A percentile compares a stretch with the other conserved stretches of the same genome.
Conservation (phyloP, 2,113 vertebrate genomes). For the Chamaetylas fuelleborni region DNA sequence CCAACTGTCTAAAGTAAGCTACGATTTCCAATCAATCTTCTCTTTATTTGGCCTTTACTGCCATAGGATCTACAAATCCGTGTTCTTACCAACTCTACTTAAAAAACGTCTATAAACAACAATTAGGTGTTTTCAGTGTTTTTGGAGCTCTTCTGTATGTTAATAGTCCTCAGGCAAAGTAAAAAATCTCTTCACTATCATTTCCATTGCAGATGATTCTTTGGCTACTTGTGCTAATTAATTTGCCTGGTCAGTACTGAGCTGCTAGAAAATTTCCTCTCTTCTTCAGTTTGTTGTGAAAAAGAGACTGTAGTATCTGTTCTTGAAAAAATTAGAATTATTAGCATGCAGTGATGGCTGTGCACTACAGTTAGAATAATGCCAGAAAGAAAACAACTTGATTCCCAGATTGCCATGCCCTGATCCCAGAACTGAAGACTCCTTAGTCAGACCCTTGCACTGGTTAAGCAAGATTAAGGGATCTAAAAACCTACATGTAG, state of each 20-base stretch:
- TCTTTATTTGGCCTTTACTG: constrained; percentile 26
- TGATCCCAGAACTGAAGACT: background rate
- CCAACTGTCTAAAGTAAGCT: constrained; percentile 31
- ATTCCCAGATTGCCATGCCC: background rate
- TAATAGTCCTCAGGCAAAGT: background rate
- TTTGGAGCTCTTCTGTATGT: background rate
- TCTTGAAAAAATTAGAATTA: background rate
- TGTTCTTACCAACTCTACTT: background rate
- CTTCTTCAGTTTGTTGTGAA: background rate
- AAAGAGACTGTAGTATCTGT: background rate
- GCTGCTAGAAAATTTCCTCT: background rate
- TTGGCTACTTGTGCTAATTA: background rate
- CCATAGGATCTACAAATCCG: background rate
- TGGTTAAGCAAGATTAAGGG: background rate
- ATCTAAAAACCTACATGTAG: background rate
- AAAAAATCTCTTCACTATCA: background rate
- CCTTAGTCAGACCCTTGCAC: background rate
- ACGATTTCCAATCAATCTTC: constrained; percentile 11
- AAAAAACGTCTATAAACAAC: background rate
- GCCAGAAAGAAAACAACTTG: background rate
- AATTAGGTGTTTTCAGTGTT: background rate
- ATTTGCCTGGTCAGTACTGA: background rate
- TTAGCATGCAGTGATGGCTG: background rate
- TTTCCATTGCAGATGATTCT: background rate
- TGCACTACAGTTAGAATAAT: background rate